phyloP scores from a whole-genome alignment of 2,113 vertebrate species.

The Passer montanus region DNA sequence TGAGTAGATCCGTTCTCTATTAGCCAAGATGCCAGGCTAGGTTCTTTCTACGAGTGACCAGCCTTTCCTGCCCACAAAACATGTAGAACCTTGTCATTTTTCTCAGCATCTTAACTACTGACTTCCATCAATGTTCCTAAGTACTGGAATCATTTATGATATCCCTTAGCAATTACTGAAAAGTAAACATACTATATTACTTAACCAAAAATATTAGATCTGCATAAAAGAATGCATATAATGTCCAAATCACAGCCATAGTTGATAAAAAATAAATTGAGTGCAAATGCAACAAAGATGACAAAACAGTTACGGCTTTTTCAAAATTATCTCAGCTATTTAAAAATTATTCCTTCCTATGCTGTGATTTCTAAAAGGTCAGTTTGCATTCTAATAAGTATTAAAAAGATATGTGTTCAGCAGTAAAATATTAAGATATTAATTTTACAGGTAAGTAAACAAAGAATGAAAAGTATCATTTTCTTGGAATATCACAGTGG shows the following conservation, averaged over 20 bases:
- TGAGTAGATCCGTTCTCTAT: background rate
- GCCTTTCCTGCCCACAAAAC: background rate
- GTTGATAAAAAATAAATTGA: constrained; percentile 13
- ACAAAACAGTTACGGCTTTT: background rate
- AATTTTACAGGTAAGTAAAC: constrained; percentile 5
- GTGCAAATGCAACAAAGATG: background rate
- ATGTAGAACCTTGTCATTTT: background rate
- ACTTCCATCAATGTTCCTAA: background rate
- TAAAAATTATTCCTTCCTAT: background rate
- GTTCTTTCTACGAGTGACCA: background rate
- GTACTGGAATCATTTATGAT: background rate
- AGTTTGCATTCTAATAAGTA: background rate
- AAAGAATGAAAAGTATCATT: background rate
- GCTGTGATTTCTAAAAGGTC: background rate
- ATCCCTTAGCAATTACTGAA: background rate
- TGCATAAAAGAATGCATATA: background rate
- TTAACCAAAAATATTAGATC: background rate
- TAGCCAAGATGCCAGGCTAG: background rate
- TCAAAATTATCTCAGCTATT: background rate
- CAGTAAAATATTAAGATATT: background rate
- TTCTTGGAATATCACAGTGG: background rate
- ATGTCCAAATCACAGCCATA: background rate
- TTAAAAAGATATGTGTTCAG: background rate
- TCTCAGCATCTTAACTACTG: background rate
- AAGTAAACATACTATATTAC: background rate